These are phyloP conservation scores for Blastomussa wellsi DNA, from an alignment of 92 coral and sea anemone species.

Conservation along the genomic window DNA sequence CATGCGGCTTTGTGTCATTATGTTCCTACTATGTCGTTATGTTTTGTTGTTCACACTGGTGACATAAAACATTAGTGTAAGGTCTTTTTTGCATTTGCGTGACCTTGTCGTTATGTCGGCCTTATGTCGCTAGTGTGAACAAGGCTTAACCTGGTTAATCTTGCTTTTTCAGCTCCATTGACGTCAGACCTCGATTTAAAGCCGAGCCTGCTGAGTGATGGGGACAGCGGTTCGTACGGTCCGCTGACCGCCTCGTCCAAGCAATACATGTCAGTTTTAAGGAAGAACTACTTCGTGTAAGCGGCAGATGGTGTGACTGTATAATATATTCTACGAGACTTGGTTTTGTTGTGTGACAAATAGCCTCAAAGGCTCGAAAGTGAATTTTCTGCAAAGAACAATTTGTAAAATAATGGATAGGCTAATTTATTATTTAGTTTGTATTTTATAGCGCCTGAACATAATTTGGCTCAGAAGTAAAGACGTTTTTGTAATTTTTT, in stretches of 20 bases:
- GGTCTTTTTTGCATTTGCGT: too few species aligned
- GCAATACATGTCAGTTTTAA: constrained; percentile 89
- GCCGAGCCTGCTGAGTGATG: constrained; percentile 80
- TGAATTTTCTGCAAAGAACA: not conserved
- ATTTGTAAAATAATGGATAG: not conserved
- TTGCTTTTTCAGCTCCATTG: constrained; percentile 59
- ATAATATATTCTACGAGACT: not conserved
- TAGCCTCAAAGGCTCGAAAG: constrained; percentile 24
- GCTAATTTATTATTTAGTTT: not conserved
- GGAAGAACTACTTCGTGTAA: constrained; percentile 92
- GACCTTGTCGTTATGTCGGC: too few species aligned
- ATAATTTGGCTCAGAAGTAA: not conserved
- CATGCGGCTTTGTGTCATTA: too few species aligned
- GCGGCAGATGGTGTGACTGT: not conserved
- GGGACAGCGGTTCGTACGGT: constrained; percentile 81
- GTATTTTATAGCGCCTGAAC: not conserved
- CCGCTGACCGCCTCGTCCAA: constrained; percentile 81
- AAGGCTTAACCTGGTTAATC: not conserved
- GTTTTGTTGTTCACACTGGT: too few species aligned
- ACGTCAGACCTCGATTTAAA: constrained; percentile 81
- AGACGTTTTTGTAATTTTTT: constrained; percentile 9
- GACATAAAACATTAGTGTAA: too few species aligned
- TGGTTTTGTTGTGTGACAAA: not conserved
- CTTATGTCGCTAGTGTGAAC: too few species aligned
- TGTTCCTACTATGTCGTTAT: too few species aligned